Evolutionary conservation across 1,140 invertebrate genomes (phyloP), one percentile per base, ranked within the genome.

Genomic region (Drosophila navojoa): DNA sequence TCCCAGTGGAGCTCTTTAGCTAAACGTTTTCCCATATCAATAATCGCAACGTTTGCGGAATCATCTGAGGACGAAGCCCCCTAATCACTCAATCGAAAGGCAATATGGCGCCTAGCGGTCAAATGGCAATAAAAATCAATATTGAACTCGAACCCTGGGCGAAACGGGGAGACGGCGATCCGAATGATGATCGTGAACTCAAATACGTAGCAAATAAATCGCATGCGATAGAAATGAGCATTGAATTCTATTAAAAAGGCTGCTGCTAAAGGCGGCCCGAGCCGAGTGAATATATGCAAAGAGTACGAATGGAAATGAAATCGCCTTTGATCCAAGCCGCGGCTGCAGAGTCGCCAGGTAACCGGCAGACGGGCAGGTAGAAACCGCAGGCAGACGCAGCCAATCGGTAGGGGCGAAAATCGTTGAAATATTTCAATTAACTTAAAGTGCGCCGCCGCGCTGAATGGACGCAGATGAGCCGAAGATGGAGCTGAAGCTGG

Each of bases 341-440:
- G 35, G 62, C 62, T 66, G 45, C 60, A 44, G 47, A 60, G 55
- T 52, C 19, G 42, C 38, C 53, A 15, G 40, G 38, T 5, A 55
- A 55, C 40, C 38, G 13, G 38, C 47, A 75, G 76, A 74, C 60
- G 55, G 74, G 64, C 82, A 76, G 81, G 82, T 79, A 86, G 79
- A 79, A 89, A 77, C 84, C 73, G 79, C 82, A 82, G 72, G 72
- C 72, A 57, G 13, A 54, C 52, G 15, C 29, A 35, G 27, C 19
- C 45, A 29, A 45, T 53, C 15, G 45, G 67, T 52, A 75, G 60
- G 79, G 79, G 84, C 79, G 62, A 76, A 87, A 90, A 82, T 90
- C 85, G 86, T 87, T 91, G 90, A 91, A 91, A 91, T 91, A 91
- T 91, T 91, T 91, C 90, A 91, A 91, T 91, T 91, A 91, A 91